Conservation (phyloP, 2,113 vertebrate genomes). For the Lucifuga dentata region DNA sequence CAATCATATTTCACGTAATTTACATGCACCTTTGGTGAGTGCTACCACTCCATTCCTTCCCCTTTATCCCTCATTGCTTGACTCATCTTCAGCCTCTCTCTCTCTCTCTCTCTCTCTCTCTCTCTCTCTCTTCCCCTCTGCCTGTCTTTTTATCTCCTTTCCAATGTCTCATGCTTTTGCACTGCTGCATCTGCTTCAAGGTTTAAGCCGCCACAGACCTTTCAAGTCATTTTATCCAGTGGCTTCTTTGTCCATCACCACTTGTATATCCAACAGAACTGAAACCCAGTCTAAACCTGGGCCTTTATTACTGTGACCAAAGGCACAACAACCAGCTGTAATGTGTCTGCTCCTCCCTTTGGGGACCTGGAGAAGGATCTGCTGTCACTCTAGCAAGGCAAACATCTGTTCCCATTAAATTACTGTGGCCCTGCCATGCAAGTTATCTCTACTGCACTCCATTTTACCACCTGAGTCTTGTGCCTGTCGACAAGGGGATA, state of each 20-base stretch:
- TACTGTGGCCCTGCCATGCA: conserved; percentile 68
- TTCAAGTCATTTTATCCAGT: conserved; percentile 35
- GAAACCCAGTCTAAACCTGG: conserved; percentile 50
- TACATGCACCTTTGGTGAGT: background rate
- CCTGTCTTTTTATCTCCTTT: background rate
- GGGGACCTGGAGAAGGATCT: conserved; percentile 75
- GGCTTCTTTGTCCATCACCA: conserved; percentile 47
- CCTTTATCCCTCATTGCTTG: too few species aligned
- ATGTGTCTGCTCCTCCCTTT: conserved; percentile 63
- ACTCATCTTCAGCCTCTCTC: too few species aligned
- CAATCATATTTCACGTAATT: too few species aligned
- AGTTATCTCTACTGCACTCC: conserved; percentile 71
- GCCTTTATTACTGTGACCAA: conserved; percentile 71
- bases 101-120: background rate
- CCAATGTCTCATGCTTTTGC: conserved; percentile 9
- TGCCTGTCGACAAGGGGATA: conserved; percentile 71
- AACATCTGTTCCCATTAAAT: conserved; percentile 82
- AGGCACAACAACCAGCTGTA: conserved; percentile 73
- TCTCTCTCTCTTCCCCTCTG: background rate
- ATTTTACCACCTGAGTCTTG: conserved; percentile 63
- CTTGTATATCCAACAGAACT: conserved; percentile 36
- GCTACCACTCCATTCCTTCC: background rate
- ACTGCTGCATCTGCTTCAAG: conserved; percentile 39
- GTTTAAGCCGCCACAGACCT: conserved; percentile 34
- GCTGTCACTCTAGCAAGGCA: conserved; percentile 75